Conservation (phyloP, 2,113 vertebrate genomes). For the Eptesicus fuscus region DNA sequence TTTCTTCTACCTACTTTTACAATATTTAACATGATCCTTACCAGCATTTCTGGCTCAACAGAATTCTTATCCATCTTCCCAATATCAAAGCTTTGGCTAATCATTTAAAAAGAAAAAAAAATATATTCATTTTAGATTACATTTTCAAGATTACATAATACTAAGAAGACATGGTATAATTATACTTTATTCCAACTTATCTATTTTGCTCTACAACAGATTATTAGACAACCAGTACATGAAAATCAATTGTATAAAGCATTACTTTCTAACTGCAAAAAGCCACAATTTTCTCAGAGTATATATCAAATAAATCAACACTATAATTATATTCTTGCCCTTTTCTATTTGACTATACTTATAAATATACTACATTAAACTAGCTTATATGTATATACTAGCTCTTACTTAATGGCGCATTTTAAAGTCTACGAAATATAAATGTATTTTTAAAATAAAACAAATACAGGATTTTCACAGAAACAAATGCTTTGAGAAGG, state of each 20-base stretch:
- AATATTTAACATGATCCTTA: slow-evolving; percentile 75
- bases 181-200: neutral
- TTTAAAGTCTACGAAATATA: slow-evolving; percentile 28
- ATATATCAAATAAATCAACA: slow-evolving; percentile 24
- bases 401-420: neutral
- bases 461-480: slow-evolving; percentile 20
- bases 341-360: neutral
- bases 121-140: slow-evolving; percentile 1
- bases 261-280: slow-evolving; percentile 35
- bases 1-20: slow-evolving; percentile 23
- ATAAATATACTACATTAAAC: neutral
- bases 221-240: neutral
- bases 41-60: slow-evolving; percentile 85
- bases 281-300: slow-evolving; percentile 4
- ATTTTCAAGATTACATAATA: slow-evolving; percentile 9
- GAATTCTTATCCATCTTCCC: slow-evolving; percentile 84
- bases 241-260: slow-evolving; percentile 46
- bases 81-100: slow-evolving; percentile 93
- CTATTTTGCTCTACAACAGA: slow-evolving; percentile 11
- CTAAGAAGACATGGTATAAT: slow-evolving; percentile 2
- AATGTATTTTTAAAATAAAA: slow-evolving; percentile 26
- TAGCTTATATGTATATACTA: slow-evolving; percentile 15
- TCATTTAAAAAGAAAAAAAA: slow-evolving; percentile 53
- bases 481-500: neutral
- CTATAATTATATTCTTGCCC: neutral